phyloP scores from a whole-genome alignment of 1,140 invertebrate genomes.

The Melitaea cinxia region DNA sequence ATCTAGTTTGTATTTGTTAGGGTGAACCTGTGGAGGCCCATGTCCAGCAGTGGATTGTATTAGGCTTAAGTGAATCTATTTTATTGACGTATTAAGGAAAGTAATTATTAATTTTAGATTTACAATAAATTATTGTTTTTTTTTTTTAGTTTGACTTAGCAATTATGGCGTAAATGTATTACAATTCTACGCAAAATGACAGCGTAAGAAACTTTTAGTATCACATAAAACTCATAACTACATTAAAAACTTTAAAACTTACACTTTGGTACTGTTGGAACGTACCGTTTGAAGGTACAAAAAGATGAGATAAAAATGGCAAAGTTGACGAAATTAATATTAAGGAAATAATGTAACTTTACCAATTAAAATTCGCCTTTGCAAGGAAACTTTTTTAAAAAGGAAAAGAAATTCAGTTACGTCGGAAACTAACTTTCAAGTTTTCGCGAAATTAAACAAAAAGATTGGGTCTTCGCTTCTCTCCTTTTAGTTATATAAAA shows the following conservation, averaged over 20 bases:
- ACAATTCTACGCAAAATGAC: too few species aligned
- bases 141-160: too few species aligned
- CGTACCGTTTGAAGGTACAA: not conserved
- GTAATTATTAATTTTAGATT: too few species aligned
- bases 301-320: slow-evolving; percentile 9
- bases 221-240: not conserved
- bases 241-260: not conserved
- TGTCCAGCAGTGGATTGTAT: too few species aligned
- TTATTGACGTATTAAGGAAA: too few species aligned
- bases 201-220: too few species aligned
- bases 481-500: not conserved
- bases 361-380: slow-evolving; percentile 28
- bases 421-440: slow-evolving; percentile 2
- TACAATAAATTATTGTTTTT: too few species aligned
- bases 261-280: not conserved
- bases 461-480: slow-evolving; percentile 7
- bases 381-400: slow-evolving; percentile 11
- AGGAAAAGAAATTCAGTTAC: slow-evolving; percentile 19
- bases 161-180: too few species aligned
- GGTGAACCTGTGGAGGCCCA: too few species aligned
- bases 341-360: slow-evolving; percentile 24
- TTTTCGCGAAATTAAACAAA: slow-evolving; percentile 12
- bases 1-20: too few species aligned
- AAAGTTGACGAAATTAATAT: slow-evolving; percentile 18
- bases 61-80: too few species aligned